phyloP scores from a whole-genome alignment of 2,113 vertebrate genomes.

The Mesembrinibis cayennensis region DNA sequence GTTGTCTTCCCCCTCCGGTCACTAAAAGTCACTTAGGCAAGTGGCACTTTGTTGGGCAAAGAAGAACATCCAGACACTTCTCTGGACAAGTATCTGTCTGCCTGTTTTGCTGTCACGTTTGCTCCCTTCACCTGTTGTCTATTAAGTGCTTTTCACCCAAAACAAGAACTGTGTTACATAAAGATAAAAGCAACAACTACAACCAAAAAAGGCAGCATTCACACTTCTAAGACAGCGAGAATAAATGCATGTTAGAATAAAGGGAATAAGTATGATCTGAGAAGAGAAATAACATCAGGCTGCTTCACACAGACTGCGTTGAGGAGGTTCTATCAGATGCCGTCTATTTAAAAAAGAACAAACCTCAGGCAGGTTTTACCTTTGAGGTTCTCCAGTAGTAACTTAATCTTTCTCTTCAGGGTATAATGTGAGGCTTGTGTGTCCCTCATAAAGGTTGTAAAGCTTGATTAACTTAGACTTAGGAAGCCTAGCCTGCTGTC shows the following conservation, averaged over 20 bases:
- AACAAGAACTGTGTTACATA: not conserved
- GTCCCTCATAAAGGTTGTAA: not conserved
- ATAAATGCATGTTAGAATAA: not conserved
- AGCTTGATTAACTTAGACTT: not conserved
- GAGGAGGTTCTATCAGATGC: not conserved
- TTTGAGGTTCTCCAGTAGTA: not conserved
- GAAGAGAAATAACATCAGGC: not conserved
- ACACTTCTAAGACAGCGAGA: not conserved
- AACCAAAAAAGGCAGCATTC: not conserved
- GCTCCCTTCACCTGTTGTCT: not conserved
- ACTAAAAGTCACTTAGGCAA: not conserved
- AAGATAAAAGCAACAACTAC: not conserved
- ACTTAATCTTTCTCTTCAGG: not conserved
- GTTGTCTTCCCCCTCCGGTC: not conserved
- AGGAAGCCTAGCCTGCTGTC: not conserved
- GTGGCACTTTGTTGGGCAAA: not conserved
- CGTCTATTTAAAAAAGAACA: not conserved
- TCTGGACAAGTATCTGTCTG: not conserved
- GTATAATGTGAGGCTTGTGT: not conserved
- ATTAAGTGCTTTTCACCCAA: not conserved
- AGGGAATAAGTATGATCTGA: not conserved
- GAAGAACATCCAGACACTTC: not conserved
- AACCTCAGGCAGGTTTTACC: not conserved
- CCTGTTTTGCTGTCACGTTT: not conserved
- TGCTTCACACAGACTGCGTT: accelerated